phyloP scores from a whole-genome alignment of 2,888 invertebrate genomes.

The Copidosoma aretas region DNA sequence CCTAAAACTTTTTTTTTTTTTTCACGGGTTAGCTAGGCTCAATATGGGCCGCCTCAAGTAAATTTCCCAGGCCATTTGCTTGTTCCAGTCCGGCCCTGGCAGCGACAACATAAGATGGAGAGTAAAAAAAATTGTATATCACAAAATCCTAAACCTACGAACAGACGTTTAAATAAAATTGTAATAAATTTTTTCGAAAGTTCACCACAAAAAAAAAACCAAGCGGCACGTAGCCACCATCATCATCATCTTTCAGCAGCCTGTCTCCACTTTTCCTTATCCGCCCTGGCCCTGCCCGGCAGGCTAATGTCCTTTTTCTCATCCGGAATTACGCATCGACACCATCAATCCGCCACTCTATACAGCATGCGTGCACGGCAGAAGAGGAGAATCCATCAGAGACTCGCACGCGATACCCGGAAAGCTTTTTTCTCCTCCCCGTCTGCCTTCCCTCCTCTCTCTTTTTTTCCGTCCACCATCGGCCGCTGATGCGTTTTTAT shows the following conservation, averaged over 20 bases:
- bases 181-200: not conserved
- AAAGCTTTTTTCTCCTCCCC: slow-evolving; percentile 26
- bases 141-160: not conserved
- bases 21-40: too few relatives aligned
- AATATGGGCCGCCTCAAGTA: too few relatives aligned
- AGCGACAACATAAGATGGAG: not conserved
- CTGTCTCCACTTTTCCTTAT: slow-evolving; percentile 44
- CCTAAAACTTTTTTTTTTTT: too few relatives aligned
- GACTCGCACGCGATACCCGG: slow-evolving; percentile 32
- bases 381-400: slow-evolving; percentile 15
- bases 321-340: slow-evolving; percentile 33
- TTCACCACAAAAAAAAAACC: not conserved
- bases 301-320: slow-evolving; percentile 20
- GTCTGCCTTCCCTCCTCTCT: slow-evolving; percentile 4
- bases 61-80: too few relatives aligned
- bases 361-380: slow-evolving; percentile 12
- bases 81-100: too few relatives aligned
- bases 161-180: too few relatives aligned
- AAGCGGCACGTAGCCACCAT: slow-evolving; percentile 4
- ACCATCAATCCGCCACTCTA: too few relatives aligned
- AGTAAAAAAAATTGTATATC: not conserved
- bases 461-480: not conserved
- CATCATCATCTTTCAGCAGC: slow-evolving; percentile 39
- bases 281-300: slow-evolving; percentile 14
- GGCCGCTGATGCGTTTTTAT: too few relatives aligned